Evolutionary conservation across 2,888 invertebrate genomes (phyloP).

Genomic region (Apotomis betuletana): DNA sequence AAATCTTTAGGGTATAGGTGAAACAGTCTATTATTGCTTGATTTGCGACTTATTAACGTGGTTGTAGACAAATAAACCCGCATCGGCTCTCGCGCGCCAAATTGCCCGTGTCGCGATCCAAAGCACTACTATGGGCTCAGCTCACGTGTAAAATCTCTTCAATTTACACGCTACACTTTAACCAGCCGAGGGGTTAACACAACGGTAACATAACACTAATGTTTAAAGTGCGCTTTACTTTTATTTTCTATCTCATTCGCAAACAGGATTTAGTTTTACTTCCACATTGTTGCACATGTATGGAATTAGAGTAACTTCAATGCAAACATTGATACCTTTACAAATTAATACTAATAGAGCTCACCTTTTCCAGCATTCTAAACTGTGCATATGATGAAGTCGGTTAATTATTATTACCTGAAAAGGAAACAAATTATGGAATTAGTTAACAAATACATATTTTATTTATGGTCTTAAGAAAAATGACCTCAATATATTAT

Average conservation of each 20-base stretch:
- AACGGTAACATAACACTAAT: constrained; percentile 47
- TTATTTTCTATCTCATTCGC: constrained; percentile 55
- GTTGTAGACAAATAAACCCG: constrained; percentile 63
- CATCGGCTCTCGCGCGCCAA: constrained; percentile 71
- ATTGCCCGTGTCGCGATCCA: constrained; percentile 77
- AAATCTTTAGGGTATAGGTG: background rate
- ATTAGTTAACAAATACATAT: constrained; percentile 53
- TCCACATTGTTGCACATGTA: constrained; percentile 51
- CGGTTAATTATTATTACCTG: constrained; percentile 72
- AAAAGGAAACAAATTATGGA: constrained; percentile 58
- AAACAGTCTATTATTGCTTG: constrained; percentile 55
- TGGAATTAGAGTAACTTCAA: constrained; percentile 45
- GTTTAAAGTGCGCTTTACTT: constrained; percentile 58
- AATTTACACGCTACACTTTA: constrained; percentile 68
- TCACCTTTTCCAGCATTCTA: constrained; percentile 52
- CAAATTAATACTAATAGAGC: constrained; percentile 42
- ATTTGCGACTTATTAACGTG: constrained; percentile 14
- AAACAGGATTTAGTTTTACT: constrained; percentile 55
- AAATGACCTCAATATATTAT: constrained; percentile 57
- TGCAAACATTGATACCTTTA: constrained; percentile 47
- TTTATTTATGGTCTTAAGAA: constrained; percentile 28
- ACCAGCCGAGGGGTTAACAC: constrained; percentile 60
- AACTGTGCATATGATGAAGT: constrained; percentile 51
- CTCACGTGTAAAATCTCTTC: constrained; percentile 76
- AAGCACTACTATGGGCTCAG: constrained; percentile 74